These are phyloP conservation scores for Hycleus phaleratus DNA, from an alignment of 1,140 invertebrate species.

Conservation along the genomic window DNA sequence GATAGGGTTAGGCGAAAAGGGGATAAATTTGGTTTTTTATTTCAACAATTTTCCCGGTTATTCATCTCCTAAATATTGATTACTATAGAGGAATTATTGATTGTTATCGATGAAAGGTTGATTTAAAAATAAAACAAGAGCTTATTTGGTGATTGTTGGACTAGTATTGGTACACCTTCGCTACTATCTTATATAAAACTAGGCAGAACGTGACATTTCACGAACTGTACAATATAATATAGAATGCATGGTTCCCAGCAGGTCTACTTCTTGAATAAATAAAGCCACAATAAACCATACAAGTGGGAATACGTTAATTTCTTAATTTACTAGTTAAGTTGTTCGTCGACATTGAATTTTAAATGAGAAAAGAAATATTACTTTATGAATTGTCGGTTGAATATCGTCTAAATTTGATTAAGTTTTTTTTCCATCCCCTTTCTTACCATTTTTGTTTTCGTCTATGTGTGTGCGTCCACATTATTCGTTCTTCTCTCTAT, in stretches of 20 bases:
- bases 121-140: too few species aligned
- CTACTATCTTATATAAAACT: constrained; percentile 4
- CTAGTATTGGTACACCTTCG: too few species aligned
- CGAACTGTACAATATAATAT: constrained; percentile 30
- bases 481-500: neutral
- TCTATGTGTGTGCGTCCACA: neutral
- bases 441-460: neutral
- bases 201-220: constrained; percentile 31
- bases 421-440: constrained; percentile 18
- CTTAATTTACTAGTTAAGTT: constrained; percentile 41
- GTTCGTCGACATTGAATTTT: constrained; percentile 36
- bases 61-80: too few species aligned
- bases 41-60: too few species aligned
- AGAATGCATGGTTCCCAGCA: constrained; percentile 32
- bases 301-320: constrained; percentile 42
- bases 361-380: constrained; percentile 36
- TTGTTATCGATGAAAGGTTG: too few species aligned
- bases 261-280: constrained; percentile 34
- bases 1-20: constrained; percentile 5
- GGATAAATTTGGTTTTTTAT: neutral
- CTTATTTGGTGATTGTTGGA: too few species aligned
- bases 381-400: constrained; percentile 33
- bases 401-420: constrained; percentile 32
- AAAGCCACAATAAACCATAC: constrained; percentile 39
- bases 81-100: too few species aligned